Conservation (phyloP, 2,113 vertebrate species). For the Menidia beryllina region DNA sequence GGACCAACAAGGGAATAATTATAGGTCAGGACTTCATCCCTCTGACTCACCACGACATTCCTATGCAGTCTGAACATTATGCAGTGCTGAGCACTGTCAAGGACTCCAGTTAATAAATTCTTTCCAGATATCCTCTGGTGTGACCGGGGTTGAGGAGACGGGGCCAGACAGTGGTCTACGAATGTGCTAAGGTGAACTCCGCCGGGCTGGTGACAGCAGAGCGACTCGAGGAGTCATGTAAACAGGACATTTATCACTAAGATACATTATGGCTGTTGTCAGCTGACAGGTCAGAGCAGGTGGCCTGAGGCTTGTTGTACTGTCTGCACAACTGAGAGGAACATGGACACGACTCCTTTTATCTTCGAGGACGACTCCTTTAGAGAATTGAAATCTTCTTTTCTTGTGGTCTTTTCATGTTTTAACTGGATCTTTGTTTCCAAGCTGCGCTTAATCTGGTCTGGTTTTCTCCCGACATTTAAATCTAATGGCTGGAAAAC, state of each 20-base stretch:
- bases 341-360: constrained; percentile 57
- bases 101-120: constrained; percentile 66
- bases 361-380: constrained; percentile 61
- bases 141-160: constrained; percentile 42
- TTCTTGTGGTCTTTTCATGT: constrained; percentile 26
- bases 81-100: constrained; percentile 72
- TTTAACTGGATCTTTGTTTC: constrained; percentile 43
- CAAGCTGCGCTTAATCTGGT: constrained; percentile 3
- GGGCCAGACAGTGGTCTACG: constrained; percentile 33
- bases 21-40: constrained; percentile 82
- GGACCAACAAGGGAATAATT: constrained; percentile 81
- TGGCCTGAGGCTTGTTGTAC: constrained; percentile 66
- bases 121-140: constrained; percentile 70
- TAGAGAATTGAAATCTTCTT: constrained; percentile 57
- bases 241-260: constrained; percentile 66
- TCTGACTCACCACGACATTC: constrained; percentile 78
- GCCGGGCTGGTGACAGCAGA: constrained; percentile 42
- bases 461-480: neutral
- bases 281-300: constrained; percentile 74
- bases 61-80: constrained; percentile 70
- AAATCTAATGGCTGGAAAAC: neutral
- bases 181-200: constrained; percentile 35
- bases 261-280: constrained; percentile 60
- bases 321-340: constrained; percentile 68
- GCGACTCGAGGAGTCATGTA: constrained; percentile 58